Conservation (phyloP, 2,888 invertebrate genomes). For the Ornithoptera alexandrae region DNA sequence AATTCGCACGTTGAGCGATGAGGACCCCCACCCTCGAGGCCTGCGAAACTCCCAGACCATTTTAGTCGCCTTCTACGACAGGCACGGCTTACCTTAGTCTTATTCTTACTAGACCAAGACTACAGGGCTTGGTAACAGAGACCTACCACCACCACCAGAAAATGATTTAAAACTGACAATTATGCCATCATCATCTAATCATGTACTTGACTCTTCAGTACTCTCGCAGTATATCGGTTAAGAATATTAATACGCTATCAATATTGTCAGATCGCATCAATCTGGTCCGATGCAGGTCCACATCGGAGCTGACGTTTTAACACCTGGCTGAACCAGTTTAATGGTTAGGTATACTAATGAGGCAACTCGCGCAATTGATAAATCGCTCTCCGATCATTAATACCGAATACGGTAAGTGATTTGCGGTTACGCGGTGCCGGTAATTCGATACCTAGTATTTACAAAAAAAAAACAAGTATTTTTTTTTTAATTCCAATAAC, state of each 20-base stretch:
- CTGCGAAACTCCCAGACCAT: too few relatives aligned
- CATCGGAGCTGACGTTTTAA: constrained; percentile 21
- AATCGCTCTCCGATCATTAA: constrained; percentile 28
- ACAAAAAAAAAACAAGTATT: constrained; percentile 14
- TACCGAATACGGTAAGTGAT: constrained; percentile 28
- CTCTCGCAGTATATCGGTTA: constrained; percentile 6
- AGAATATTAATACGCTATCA: constrained; percentile 10
- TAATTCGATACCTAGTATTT: constrained; percentile 16
- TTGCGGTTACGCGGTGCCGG: constrained; percentile 29
- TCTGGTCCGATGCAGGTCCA: neutral
- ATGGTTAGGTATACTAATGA: constrained; percentile 16
- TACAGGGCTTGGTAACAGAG: too few relatives aligned
- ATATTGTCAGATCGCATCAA: constrained; percentile 17
- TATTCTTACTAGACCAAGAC: too few relatives aligned
- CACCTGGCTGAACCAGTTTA: constrained; percentile 25
- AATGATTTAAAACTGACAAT: too few relatives aligned
- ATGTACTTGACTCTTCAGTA: neutral
- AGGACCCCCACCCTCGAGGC: too few relatives aligned
- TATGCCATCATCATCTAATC: too few relatives aligned
- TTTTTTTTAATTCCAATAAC: neutral
- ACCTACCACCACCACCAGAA: too few relatives aligned
- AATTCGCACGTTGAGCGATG: too few relatives aligned
- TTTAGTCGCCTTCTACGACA: too few relatives aligned
- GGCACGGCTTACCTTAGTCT: too few relatives aligned
- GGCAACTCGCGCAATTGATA: constrained; percentile 27